Evolutionary conservation across 1,140 invertebrate species (phyloP).

Genomic region (Leptinotarsa undecemlineata): DNA sequence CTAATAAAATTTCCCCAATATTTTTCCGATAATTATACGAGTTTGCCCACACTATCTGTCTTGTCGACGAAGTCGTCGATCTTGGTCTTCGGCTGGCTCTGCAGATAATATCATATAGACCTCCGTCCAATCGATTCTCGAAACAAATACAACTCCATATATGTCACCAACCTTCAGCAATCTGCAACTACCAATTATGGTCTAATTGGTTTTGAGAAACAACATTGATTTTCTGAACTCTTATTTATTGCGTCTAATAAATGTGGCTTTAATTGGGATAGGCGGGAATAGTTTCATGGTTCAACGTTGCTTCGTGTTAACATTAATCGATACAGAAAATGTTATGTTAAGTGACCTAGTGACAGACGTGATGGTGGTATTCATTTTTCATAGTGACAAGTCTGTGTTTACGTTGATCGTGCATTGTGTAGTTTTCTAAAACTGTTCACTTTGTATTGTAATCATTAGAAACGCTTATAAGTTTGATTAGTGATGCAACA

Average conservation of each 20-base stretch:
- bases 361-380: background rate
- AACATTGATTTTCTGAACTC: constrained; percentile 54
- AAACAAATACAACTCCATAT: constrained; percentile 56
- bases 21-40: background rate
- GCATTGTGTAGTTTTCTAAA: too few species aligned
- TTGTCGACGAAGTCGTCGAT: constrained; percentile 22
- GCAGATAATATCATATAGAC: constrained; percentile 52
- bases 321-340: constrained; percentile 19
- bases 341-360: constrained; percentile 6
- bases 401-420: too few species aligned
- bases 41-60: constrained; percentile 23
- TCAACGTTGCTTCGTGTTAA: constrained; percentile 16
- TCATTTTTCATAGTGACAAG: background rate
- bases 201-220: constrained; percentile 56
- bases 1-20: too few species aligned
- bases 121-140: constrained; percentile 53
- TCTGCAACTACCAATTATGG: constrained; percentile 55
- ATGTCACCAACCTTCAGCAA: constrained; percentile 53
- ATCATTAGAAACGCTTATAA: too few species aligned
- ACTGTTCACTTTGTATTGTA: too few species aligned
- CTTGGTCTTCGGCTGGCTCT: constrained; percentile 30
- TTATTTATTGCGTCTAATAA: constrained; percentile 50
- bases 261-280: constrained; percentile 42
- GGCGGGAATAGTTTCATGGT: constrained; percentile 23
- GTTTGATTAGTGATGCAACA: too few species aligned